Percentiles rank a stretch among this genome's conserved stretches.
phyloP scores from a whole-genome alignment of 2,888 invertebrate genomes.

The Ptilodon capucinus region DNA sequence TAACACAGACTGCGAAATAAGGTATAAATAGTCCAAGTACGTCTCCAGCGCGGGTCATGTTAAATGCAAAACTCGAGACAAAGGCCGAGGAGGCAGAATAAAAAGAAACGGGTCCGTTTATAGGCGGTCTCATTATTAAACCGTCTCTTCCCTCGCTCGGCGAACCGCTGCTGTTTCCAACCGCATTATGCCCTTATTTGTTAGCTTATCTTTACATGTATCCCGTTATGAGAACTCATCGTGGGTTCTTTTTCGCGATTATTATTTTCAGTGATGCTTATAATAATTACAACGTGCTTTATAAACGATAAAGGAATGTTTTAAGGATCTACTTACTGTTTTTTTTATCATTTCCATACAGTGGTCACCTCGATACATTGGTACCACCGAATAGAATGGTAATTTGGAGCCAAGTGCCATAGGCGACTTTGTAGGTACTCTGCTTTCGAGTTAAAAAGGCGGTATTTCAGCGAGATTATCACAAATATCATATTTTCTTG shows the following conservation, averaged over 20 bases:
- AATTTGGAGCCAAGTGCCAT: too few relatives aligned
- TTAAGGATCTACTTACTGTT: too few relatives aligned
- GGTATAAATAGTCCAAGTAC: conserved; percentile 15
- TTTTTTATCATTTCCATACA: too few relatives aligned
- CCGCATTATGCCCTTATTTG: conserved; percentile 45
- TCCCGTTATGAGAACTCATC: conserved; percentile 33
- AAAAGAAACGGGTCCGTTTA: conserved; percentile 61
- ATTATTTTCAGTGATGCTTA: background rate
- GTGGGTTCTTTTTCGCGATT: background rate
- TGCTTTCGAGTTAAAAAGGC: too few relatives aligned
- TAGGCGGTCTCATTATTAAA: conserved; percentile 66
- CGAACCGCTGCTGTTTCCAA: conserved; percentile 39
- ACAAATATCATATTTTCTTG: too few relatives aligned
- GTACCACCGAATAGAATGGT: too few relatives aligned
- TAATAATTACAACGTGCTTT: background rate
- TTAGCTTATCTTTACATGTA: conserved; percentile 39
- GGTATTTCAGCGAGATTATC: too few relatives aligned
- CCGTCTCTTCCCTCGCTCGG: conserved; percentile 51
- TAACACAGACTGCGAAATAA: conserved; percentile 22
- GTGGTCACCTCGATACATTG: too few relatives aligned
- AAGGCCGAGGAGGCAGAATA: conserved; percentile 55
- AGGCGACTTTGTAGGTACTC: too few relatives aligned
- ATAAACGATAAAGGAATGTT: background rate
- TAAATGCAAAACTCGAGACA: conserved; percentile 52
- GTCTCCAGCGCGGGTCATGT: conserved; percentile 24